Evolutionary conservation across 2,888 invertebrate species (phyloP), one percentile per base, ranked within the genome.

Genomic region (Rhogogaster chlorosoma): DNA sequence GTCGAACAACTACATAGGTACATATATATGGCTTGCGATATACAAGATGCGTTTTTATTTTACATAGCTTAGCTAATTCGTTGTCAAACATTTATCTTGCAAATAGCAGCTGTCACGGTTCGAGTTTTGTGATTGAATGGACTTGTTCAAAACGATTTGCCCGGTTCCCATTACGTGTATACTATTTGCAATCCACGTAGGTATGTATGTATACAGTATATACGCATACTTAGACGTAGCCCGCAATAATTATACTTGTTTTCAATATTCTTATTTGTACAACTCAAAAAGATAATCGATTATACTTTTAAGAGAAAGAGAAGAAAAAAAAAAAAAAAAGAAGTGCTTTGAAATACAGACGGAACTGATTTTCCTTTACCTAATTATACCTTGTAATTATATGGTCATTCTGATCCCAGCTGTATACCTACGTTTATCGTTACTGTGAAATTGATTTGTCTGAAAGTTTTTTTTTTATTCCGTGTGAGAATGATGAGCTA

Each of bases 11-110:
- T 29, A 70, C n/a, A 42, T 32, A 42, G 1, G 38, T 75, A 82
- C 12, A 61, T 57, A 64, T 36, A 61, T 82, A 82, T 22, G n/a
- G 12, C n/a, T 32, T 29, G 77, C 80, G 10, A 22, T 36, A 78
- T 36, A 32, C 12, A 57, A n/a, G 57, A 57, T 78, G 78, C 57
- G 42, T 71, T 71, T 53, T 82, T 57, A 57, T 57, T 85, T 85
- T 83, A 71, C 73, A 38, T 57, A 57, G n/a, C 83, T 36, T 57
- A 45, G 83, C 57, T 83, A 85, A 85, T 85, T 83, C 53, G 38
- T 83, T 32, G 85, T 83, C 85, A 84, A 85, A 85, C 85, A 85
- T 85, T 85, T 84, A 83, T 85, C 75, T 75, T 84, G 73, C 73
- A 57, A 83, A 85, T 36, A 70, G 83, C 85, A 64, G 53, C 77